Base-by-base conservation (phyloP, 1,140 invertebrate species). In the Heliothis subflexa region DNA sequence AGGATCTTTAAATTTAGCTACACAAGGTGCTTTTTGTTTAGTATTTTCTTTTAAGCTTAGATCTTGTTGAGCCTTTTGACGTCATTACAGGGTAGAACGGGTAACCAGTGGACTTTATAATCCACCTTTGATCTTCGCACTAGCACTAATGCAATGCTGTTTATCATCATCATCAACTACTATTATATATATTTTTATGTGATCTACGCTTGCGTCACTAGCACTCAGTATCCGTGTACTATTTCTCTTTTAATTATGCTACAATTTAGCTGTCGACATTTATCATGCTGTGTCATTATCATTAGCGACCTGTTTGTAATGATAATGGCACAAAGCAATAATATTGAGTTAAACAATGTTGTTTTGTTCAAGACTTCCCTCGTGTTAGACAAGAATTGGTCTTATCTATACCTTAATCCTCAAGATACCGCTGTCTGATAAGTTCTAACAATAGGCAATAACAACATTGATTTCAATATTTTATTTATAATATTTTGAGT, bases 231-330 rank as follows among this genome's bases (percentile, higher is more conserved):
- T 71, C 68, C 68, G 50, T 71, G 50, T 71, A 55, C n/a, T 71
- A 49, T 71, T 71, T 55, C 68, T 55, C 49, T 71, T 71, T 71
- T 55, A 71, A 71, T 71, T 71, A 40, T 55, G 45, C 68, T 71
- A 55, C 28, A 71, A 71, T 71, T 71, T 71, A 54, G 52, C 50
- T 71, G 68, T 71, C 68, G 25, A 71, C 68, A 71, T 71, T 40
- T 49, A 71, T 71, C 68, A 71, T 54, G 52, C 52, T 21, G n/a
- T 54, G 68, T 55, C 50, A 71, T 71, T 71, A 55, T 71, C 68
- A 71, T 71, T 71, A 71, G 50, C 55, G 50, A 71, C 52, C 50
- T 40, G 68, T 54, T 71, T 55, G 49, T 71, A 71, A 71, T 71
- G 52, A 40, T 50, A 21, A 55, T 40, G 50, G 10, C 50, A 13